A percentile compares a stretch with the other conserved stretches of the same genome.
phyloP scores from a whole-genome alignment of 2,113 vertebrate genomes.

The Odocoileus hemionus region DNA sequence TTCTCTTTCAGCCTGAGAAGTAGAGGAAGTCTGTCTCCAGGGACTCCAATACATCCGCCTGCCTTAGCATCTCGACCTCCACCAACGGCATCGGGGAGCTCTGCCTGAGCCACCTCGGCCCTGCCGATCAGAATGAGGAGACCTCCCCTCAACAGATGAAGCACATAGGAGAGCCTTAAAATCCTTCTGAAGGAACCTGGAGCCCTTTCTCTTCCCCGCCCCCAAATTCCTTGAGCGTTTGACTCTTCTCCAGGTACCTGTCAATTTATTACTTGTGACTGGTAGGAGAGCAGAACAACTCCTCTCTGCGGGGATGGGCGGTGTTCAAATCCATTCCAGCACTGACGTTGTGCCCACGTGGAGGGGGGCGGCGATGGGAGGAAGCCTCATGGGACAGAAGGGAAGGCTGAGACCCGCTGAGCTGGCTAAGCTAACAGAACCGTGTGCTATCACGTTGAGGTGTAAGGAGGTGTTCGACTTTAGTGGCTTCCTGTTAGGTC shows the following conservation, averaged over 20 bases:
- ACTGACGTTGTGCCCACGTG: fast-evolving
- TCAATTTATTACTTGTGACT: neutral
- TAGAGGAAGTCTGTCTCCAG: neutral
- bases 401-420: neutral
- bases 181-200: neutral
- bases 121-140: neutral
- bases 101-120: neutral
- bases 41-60: too few relatives aligned
- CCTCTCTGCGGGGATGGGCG: too few relatives aligned
- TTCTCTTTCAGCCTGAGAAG: neutral
- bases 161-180: neutral
- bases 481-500: neutral
- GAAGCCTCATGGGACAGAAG: neutral
- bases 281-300: neutral
- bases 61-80: too few relatives aligned
- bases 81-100: fast-evolving
- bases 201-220: neutral
- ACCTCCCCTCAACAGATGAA: too few relatives aligned
- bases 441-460: fast-evolving
- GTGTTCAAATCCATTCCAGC: fast-evolving
- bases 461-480: neutral
- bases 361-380: neutral
- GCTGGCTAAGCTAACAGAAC: neutral
- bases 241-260: neutral
- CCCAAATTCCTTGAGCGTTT: neutral